Conservation (phyloP, 2,797 vertebrate genomes). For the Graptemys geographica region DNA sequence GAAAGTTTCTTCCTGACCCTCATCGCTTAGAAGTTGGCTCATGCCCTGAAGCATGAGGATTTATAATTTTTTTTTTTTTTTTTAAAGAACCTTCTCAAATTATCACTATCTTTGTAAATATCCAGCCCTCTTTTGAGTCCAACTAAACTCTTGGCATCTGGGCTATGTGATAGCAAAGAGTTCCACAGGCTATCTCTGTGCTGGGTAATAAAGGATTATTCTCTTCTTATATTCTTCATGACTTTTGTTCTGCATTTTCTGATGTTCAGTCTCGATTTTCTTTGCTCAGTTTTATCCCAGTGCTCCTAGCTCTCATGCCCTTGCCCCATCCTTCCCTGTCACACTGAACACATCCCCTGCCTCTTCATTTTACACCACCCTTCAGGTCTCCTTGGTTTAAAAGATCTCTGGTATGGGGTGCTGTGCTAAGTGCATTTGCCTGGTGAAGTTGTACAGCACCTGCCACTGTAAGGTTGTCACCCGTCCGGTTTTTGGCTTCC, state of each 20-base stretch:
- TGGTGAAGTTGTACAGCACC: background rate
- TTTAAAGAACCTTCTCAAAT: background rate
- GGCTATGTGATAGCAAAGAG: background rate
- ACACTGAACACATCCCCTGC: background rate
- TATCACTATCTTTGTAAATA: background rate
- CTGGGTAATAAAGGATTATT: background rate
- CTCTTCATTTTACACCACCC: background rate
- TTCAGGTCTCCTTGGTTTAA: background rate
- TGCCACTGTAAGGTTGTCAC: background rate
- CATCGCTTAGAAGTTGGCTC: background rate
- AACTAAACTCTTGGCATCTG: background rate
- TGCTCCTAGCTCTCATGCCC: background rate
- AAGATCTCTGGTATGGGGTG: background rate
- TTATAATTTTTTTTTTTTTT: too few species aligned
- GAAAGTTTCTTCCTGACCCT: background rate
- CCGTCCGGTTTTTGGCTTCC: too few species aligned
- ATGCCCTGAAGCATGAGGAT: background rate
- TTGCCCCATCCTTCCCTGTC: background rate
- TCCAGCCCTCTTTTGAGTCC: background rate
- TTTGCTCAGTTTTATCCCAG: background rate
- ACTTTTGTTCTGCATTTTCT: background rate
- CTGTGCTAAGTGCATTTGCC: background rate
- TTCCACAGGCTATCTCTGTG: too few species aligned
- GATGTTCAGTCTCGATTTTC: background rate
- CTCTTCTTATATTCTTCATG: background rate